These are phyloP conservation scores for Percopsis omiscomaycus DNA, from an alignment of 2,797 vertebrate species.

Conservation along the genomic window DNA sequence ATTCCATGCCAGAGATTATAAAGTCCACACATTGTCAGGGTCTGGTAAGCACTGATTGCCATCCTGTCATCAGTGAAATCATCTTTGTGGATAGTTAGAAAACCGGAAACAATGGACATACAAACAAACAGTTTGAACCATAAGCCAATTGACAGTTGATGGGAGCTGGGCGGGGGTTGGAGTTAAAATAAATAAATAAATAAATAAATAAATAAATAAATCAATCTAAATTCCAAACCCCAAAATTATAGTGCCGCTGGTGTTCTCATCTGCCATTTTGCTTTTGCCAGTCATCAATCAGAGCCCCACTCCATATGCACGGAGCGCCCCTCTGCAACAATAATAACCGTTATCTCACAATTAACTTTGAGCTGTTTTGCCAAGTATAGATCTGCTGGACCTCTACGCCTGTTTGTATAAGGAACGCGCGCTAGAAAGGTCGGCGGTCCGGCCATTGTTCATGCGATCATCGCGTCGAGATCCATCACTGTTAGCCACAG, in stretches of 20 bases:
- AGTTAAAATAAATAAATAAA: conserved; percentile 51
- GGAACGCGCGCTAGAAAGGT: conserved; percentile 5
- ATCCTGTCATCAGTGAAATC: conserved; percentile 37
- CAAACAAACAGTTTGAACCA: conserved; percentile 23
- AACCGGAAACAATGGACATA: conserved; percentile 19
- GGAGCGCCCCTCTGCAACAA: conserved; percentile 44
- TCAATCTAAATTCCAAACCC: conserved; percentile 54
- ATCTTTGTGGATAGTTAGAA: conserved; percentile 32
- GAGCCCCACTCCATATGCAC: conserved; percentile 54
- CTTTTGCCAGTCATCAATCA: conserved; percentile 75
- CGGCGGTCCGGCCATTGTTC: neutral
- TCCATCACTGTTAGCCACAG: neutral
- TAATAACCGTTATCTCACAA: conserved; percentile 60
- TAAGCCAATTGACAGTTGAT: conserved; percentile 50
- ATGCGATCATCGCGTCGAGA: conserved; percentile 1
- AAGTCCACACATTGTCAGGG: conserved; percentile 34
- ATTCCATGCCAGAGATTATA: conserved; percentile 38
- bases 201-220: conserved; percentile 62
- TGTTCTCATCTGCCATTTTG: conserved; percentile 58
- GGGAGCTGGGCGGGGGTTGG: conserved; percentile 34
- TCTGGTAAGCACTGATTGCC: conserved; percentile 31
- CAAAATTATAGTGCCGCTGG: conserved; percentile 61
- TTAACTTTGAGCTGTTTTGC: conserved; percentile 61
- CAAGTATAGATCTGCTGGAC: conserved; percentile 53
- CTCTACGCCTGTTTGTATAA: conserved; percentile 32